phyloP scores from a whole-genome alignment of 2,797 vertebrate genomes.

The Catamblyrhynchus diadema region DNA sequence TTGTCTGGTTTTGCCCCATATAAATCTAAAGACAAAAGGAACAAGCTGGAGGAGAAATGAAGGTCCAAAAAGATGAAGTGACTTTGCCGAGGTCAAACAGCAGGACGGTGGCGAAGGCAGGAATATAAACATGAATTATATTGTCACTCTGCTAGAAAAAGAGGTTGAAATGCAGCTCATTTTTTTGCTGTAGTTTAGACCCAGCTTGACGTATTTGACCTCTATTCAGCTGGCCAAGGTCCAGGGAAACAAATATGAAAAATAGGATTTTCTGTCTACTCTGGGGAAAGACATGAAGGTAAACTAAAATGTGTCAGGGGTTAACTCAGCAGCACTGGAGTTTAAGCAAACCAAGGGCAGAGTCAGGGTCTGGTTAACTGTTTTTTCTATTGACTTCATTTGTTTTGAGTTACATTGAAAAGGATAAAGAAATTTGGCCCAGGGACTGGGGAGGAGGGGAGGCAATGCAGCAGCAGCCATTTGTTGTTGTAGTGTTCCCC shows the following conservation, averaged over 20 bases:
- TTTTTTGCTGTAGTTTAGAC: conserved; percentile 46
- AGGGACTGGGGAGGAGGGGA: background rate
- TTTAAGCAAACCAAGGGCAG: background rate
- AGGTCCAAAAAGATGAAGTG: conserved; percentile 35
- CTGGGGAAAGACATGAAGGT: background rate
- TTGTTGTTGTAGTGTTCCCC: background rate
- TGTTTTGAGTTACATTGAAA: background rate
- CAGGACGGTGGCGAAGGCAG: background rate
- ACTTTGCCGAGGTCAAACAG: conserved; percentile 48
- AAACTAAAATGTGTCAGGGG: background rate
- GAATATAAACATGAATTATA: conserved; percentile 64
- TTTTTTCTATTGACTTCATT: background rate
- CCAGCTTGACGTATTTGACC: conserved; percentile 17
- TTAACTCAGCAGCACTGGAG: background rate
- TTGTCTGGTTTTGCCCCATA: background rate
- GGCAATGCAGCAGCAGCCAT: background rate
- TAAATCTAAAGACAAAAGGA: background rate
- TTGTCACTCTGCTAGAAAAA: conserved; percentile 24
- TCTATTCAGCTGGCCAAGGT: conserved; percentile 47
- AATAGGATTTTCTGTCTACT: background rate
- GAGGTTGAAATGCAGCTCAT: conserved; percentile 41
- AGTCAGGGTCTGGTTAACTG: background rate
- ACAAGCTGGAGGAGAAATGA: background rate
- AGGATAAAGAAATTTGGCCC: background rate
- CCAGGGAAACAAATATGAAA: conserved; percentile 16